phyloP scores from a whole-genome alignment of 2,113 vertebrate species.

The Silurus asotus region DNA sequence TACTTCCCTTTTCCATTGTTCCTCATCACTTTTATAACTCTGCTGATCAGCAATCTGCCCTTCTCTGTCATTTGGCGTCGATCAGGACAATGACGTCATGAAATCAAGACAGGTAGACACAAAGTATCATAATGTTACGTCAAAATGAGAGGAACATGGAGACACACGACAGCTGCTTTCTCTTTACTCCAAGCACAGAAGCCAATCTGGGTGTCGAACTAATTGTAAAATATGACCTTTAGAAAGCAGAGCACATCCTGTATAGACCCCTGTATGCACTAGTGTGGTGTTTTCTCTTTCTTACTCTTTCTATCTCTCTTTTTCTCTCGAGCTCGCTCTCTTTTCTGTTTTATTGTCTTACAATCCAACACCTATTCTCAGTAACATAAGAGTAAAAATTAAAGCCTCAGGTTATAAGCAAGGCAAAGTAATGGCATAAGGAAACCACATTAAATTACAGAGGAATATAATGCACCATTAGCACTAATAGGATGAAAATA shows the following conservation, averaged over 20 bases:
- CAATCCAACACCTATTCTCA: neutral
- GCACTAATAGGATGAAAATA: constrained; percentile 36
- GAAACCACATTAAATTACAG: constrained; percentile 24
- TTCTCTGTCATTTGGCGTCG: neutral
- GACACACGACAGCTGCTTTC: constrained; percentile 19
- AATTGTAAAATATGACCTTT: constrained; percentile 44
- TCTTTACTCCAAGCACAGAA: neutral
- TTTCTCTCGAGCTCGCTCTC: neutral
- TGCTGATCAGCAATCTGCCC: neutral
- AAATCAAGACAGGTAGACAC: neutral
- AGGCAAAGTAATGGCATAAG: neutral
- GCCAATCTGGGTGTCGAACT: constrained; percentile 3
- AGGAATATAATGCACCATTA: constrained; percentile 18
- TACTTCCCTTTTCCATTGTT: neutral
- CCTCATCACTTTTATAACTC: neutral
- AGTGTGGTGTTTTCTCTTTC: neutral
- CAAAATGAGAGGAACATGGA: neutral
- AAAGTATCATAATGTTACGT: neutral
- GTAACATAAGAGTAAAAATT: neutral
- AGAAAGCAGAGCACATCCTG: constrained; percentile 1
- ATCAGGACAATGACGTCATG: neutral
- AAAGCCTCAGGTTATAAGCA: neutral
- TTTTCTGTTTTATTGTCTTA: neutral
- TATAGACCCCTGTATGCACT: neutral
- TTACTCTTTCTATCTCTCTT: neutral